Evolutionary conservation across 1,140 invertebrate species (phyloP).

Genomic region (Archivesica marissinica): DNA sequence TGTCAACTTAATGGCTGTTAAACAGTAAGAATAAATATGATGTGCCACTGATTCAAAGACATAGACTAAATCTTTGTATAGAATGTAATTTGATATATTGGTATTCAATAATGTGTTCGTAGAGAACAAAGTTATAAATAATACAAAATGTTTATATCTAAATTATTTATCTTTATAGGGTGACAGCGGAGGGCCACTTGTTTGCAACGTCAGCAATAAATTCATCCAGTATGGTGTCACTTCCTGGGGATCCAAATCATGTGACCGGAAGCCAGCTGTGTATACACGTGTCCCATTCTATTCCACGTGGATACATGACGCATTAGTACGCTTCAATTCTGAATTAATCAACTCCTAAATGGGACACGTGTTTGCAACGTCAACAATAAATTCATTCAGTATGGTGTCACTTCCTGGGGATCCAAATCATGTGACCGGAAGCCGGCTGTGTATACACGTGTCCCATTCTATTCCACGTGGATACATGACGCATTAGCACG

Average conservation of each 20-base stretch:
- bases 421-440: too few species aligned
- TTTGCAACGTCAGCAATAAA: background rate
- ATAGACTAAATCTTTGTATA: background rate
- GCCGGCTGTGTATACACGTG: too few species aligned
- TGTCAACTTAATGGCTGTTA: background rate
- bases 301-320: constrained; percentile 7
- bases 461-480: too few species aligned
- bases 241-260: too few species aligned
- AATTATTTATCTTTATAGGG: background rate
- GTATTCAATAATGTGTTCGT: background rate
- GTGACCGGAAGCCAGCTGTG: too few species aligned
- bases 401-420: too few species aligned
- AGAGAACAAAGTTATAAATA: background rate
- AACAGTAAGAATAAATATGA: background rate
- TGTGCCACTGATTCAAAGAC: background rate
- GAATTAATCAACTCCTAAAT: too few species aligned
- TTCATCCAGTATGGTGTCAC: constrained; percentile 4
- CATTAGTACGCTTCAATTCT: background rate
- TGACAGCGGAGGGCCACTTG: constrained; percentile 37
- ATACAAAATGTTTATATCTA: background rate
- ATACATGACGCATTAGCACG: too few species aligned
- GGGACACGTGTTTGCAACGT: too few species aligned
- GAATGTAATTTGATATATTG: background rate
- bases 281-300: too few species aligned
- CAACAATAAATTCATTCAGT: too few species aligned